Evolutionary conservation across 2,113 vertebrate species (phyloP).

Genomic region (Jacana jacana): DNA sequence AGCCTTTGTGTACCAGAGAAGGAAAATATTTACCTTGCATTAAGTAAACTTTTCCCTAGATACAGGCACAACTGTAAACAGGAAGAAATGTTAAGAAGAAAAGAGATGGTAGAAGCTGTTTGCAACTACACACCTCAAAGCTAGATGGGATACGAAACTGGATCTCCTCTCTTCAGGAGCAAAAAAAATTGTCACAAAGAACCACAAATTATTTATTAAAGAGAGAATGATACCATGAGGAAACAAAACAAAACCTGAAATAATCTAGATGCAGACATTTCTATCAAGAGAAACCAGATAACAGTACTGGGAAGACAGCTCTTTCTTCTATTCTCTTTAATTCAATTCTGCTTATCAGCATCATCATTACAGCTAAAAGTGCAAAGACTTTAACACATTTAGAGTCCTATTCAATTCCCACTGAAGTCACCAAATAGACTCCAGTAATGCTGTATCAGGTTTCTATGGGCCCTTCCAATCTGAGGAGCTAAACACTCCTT

Average conservation of each 20-base stretch:
- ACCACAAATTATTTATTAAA: constrained; percentile 55
- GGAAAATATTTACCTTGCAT: constrained; percentile 31
- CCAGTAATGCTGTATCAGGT: not conserved
- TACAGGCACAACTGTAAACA: not conserved
- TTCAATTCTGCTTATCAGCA: constrained; percentile 29
- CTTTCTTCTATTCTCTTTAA: not conserved
- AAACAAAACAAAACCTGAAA: constrained; percentile 44
- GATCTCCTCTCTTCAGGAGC: not conserved
- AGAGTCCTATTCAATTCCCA: not conserved
- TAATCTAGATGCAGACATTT: not conserved
- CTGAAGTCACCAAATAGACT: not conserved
- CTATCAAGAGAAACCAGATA: not conserved
- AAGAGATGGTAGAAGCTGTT: not conserved
- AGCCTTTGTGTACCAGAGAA: not conserved
- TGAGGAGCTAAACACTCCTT: not conserved
- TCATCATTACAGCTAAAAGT: not conserved
- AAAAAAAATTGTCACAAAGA: constrained; percentile 43
- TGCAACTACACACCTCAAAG: constrained; percentile 6
- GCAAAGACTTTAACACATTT: constrained; percentile 24
- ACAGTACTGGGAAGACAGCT: not conserved
- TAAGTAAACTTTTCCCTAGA: not conserved
- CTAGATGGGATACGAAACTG: not conserved
- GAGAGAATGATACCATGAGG: not conserved
- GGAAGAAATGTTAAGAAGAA: not conserved
- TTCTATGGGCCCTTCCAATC: not conserved